These are phyloP conservation scores for Seriola quinqueradiata DNA, from an alignment of 2,113 vertebrate species.

Conservation along the genomic window DNA sequence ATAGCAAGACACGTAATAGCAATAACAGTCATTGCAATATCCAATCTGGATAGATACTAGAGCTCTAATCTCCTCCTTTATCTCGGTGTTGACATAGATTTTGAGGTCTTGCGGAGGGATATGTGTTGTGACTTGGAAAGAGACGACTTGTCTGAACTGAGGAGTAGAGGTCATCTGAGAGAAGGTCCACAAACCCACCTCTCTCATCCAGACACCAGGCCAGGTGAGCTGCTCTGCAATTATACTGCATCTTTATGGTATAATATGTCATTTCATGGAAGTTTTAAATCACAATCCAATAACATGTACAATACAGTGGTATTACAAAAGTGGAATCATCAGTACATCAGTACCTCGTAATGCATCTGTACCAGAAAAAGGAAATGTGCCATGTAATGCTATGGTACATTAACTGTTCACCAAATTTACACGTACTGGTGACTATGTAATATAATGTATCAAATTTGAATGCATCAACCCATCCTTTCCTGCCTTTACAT, in stretches of 20 bases:
- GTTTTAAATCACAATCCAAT: too few species aligned
- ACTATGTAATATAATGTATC: too few species aligned
- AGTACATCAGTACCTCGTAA: not conserved
- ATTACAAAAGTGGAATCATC: not conserved
- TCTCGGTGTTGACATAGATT: slow-evolving; percentile 66
- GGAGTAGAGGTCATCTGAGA: slow-evolving; percentile 38
- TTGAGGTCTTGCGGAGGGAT: slow-evolving; percentile 86
- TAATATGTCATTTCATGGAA: not conserved
- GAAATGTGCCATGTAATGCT: not conserved
- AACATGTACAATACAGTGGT: not conserved
- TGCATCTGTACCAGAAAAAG: not conserved
- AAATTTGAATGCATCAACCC: too few species aligned
- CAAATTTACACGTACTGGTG: too few species aligned
- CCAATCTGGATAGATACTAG: not conserved
- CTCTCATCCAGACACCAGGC: slow-evolving; percentile 50
- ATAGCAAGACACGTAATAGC: not conserved
- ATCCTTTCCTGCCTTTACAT: not conserved
- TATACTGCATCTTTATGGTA: too few species aligned
- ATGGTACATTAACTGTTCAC: not conserved
- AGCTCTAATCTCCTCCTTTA: not conserved
- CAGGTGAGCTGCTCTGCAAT: slow-evolving; percentile 66
- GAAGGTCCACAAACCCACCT: slow-evolving; percentile 44
- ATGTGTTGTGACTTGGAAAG: slow-evolving; percentile 58
- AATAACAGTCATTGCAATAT: not conserved
- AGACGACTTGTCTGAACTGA: slow-evolving; percentile 54